Evolutionary conservation across 1,140 invertebrate species (phyloP), one percentile per base, ranked within the genome.

Genomic region (Bombus turneri): DNA sequence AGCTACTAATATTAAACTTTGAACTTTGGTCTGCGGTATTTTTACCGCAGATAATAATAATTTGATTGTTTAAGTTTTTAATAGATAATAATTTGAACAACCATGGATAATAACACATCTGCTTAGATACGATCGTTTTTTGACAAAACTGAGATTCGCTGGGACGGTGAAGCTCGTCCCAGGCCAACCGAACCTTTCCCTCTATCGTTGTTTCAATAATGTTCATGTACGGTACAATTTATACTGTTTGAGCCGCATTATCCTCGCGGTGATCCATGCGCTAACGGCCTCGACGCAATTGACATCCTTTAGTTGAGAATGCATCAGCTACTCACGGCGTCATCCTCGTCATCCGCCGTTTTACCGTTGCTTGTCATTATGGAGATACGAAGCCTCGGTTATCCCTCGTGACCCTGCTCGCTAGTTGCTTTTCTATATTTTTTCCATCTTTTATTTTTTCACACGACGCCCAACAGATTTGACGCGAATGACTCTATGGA

Each of bases 241-340:
- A 85, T 75, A 81, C n/a, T 43, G 59, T 28, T 74, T 22, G 69
- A 37, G 78, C 47, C 34, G 71, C 25, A 81, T 88, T 88, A 88
- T 88, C 72, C 80, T 25, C 31, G 75, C 47, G 28, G 22, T 43
- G 71, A 81, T 43, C 73, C 62, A 74, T 39, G 75, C 59, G 47
- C 75, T 31, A 78, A 47, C 82, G 75, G 72, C 34, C 41, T 2
- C 39, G 28, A 28, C 22, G 82, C 91, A 92, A 92, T 92, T 92
- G 91, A 91, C 91, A 91, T 92, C 89, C 91, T 92, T 90, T 83
- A 88, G 83, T 80, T 84, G 69, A 12, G 59, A 85, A 81, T 81
- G 83, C 83, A 81, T 85, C 83, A 47, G 78, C 69, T 81, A 53
- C 85, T 53, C 71, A n/a, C 72, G 80, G 68, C 82, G 57, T 85